A percentile compares a stretch with the other conserved stretches of the same genome.
phyloP scores from a whole-genome alignment of 2,888 invertebrate genomes.

The Agriopis marginaria region DNA sequence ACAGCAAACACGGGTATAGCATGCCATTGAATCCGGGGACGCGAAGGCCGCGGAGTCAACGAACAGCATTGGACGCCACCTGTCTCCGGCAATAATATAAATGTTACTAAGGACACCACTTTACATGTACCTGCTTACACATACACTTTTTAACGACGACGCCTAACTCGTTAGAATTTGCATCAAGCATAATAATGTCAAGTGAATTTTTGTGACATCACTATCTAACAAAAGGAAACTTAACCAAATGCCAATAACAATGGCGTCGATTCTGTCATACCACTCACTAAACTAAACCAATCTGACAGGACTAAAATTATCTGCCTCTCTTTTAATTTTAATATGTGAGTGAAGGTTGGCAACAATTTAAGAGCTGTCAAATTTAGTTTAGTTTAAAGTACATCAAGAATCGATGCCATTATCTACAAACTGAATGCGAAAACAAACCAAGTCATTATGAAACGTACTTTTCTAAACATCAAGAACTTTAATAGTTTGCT shows the following conservation, averaged over 20 bases:
- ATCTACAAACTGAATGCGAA: neutral
- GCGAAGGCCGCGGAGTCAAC: constrained; percentile 80
- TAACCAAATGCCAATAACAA: neutral
- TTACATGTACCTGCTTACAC: constrained; percentile 7
- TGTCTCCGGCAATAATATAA: constrained; percentile 71
- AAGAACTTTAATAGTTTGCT: constrained; percentile 25
- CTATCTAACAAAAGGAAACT: neutral
- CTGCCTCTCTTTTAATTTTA: too few relatives aligned
- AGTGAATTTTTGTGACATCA: neutral
- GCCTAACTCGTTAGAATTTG: constrained; percentile 4
- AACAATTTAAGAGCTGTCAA: too few relatives aligned
- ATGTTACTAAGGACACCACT: constrained; percentile 58
- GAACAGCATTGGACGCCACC: constrained; percentile 79
- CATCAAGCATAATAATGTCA: neutral
- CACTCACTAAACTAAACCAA: too few relatives aligned
- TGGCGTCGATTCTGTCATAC: too few relatives aligned
- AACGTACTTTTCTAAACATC: constrained; percentile 22
- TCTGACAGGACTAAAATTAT: too few relatives aligned
- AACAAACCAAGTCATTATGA: neutral
- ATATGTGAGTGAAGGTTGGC: too few relatives aligned
- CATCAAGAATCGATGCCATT: too few relatives aligned
- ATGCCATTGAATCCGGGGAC: constrained; percentile 74
- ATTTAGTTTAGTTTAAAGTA: too few relatives aligned
- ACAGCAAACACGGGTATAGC: constrained; percentile 67
- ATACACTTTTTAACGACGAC: constrained; percentile 47